Percentiles rank a stretch among this genome's conserved stretches.
phyloP scores from a whole-genome alignment of 53 echinoderm and acorn worm species.

The Astropecten irregularis region DNA sequence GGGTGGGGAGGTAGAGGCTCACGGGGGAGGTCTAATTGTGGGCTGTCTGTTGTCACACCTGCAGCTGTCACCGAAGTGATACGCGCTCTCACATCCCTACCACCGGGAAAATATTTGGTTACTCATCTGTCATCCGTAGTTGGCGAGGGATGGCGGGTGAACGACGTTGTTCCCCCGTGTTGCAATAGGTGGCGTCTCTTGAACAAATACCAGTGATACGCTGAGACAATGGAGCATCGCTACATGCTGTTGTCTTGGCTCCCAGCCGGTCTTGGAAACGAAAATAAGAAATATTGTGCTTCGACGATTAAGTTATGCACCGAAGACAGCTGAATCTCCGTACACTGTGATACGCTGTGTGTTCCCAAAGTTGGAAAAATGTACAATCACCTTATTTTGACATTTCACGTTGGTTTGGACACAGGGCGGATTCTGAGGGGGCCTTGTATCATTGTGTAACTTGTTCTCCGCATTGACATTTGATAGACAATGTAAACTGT shows the following conservation, averaged over 20 bases:
- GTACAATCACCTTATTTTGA: conserved; percentile 35
- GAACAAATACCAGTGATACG: conserved; percentile 5
- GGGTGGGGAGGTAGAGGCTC: not conserved
- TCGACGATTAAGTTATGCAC: not conserved
- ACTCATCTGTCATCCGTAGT: conserved; percentile 39
- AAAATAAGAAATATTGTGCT: conserved; percentile 7
- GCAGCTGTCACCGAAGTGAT: conserved; percentile 6
- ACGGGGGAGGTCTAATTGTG: not conserved
- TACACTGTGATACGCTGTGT: not conserved
- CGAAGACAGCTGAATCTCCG: conserved; percentile 39
- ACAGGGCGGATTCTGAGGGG: too few relatives aligned
- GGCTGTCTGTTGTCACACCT: conserved; percentile 31
- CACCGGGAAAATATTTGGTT: conserved; percentile 4
- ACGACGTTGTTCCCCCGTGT: not conserved
- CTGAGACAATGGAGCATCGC: conserved; percentile 7
- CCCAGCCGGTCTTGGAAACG: not conserved
- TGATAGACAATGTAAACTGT: too few relatives aligned
- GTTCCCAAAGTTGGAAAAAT: not conserved
- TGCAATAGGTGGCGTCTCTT: conserved; percentile 1
- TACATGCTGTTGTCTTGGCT: not conserved
- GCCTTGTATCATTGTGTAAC: too few relatives aligned
- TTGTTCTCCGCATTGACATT: too few relatives aligned
- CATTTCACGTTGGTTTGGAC: not conserved
- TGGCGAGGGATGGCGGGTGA: too few relatives aligned
- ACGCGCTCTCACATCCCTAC: not conserved